Percentiles rank a stretch among this genome's conserved stretches.
Evolutionary conservation across 1,140 invertebrate genomes (phyloP).

Genomic region (Penaeus vannamei): DNA sequence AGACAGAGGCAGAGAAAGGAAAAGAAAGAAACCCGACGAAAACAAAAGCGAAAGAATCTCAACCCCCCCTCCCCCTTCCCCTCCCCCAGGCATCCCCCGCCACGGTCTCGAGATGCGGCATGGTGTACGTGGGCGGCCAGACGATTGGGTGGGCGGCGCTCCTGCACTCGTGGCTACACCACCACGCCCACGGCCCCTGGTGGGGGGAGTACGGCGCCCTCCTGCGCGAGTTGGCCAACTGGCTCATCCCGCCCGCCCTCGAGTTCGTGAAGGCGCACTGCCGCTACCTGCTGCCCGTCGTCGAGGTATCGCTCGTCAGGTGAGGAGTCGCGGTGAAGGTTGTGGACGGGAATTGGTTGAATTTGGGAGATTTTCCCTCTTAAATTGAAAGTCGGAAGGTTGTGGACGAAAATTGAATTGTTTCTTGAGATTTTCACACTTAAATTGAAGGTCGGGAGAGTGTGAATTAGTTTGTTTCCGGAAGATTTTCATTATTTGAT

Average conservation of each 20-base stretch:
- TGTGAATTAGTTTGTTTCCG: too few relatives aligned
- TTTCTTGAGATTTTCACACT: too few relatives aligned
- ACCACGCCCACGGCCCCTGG: constrained; percentile 74
- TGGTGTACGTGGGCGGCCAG: constrained; percentile 91
- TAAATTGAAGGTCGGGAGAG: too few relatives aligned
- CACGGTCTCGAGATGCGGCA: constrained; percentile 94
- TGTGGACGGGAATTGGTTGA: too few relatives aligned
- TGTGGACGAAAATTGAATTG: too few relatives aligned
- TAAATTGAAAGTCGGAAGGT: too few relatives aligned
- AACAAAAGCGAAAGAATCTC: not conserved
- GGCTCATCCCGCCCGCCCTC: constrained; percentile 82
- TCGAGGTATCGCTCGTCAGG: constrained; percentile 80
- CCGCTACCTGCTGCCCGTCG: constrained; percentile 79
- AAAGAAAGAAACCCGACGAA: not conserved
- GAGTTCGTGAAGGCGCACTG: constrained; percentile 76
- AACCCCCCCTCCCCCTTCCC: not conserved
- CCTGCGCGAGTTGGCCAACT: constrained; percentile 81
- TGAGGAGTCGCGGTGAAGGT: constrained; percentile 63
- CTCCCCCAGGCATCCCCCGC: constrained; percentile 85
- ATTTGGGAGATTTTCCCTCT: too few relatives aligned
- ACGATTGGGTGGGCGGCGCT: constrained; percentile 81
- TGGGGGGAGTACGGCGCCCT: constrained; percentile 77
- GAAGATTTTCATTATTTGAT: too few relatives aligned
- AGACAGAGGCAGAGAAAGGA: too few relatives aligned
- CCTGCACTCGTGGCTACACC: constrained; percentile 74